These are phyloP conservation scores for Betta splendens DNA, from an alignment of 2,797 vertebrate genomes.

Conservation along the genomic window DNA sequence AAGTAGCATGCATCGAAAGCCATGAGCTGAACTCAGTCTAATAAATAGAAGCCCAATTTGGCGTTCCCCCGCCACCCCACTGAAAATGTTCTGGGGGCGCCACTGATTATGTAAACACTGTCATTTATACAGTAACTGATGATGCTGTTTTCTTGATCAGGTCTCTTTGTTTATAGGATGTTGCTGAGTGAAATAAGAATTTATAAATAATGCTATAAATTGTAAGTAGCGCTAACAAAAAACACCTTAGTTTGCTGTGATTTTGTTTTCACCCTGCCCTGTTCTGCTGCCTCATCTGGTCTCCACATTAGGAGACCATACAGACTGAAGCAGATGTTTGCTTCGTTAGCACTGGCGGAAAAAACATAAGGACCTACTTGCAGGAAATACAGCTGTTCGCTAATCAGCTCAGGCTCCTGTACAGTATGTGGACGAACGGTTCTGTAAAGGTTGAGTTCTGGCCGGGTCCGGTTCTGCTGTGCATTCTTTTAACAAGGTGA, in stretches of 20 bases:
- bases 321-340: slow-evolving; percentile 56
- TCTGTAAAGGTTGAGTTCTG: not conserved
- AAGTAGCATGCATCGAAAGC: too few relatives aligned
- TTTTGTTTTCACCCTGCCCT: slow-evolving; percentile 39
- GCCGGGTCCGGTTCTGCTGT: not conserved
- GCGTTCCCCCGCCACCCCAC: too few relatives aligned
- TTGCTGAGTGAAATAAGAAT: too few relatives aligned
- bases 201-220: not conserved
- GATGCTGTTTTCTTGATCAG: too few relatives aligned
- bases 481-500: slow-evolving; percentile 7
- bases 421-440: slow-evolving; percentile 3
- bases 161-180: too few relatives aligned
- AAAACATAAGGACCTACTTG: slow-evolving; percentile 22
- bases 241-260: not conserved
- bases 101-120: too few relatives aligned
- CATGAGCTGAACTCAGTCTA: too few relatives aligned
- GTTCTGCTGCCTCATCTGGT: slow-evolving; percentile 39
- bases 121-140: too few relatives aligned
- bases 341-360: slow-evolving; percentile 37
- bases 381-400: slow-evolving; percentile 45
- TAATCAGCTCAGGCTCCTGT: slow-evolving; percentile 3
- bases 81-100: too few relatives aligned
- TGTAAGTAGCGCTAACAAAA: not conserved
- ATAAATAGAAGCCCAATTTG: too few relatives aligned
- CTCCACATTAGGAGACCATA: slow-evolving; percentile 42